Percentiles rank a stretch among this genome's conserved stretches.
Evolutionary conservation across 2,797 vertebrate species (phyloP).

Genomic region (Neosilurus mollespiculum): DNA sequence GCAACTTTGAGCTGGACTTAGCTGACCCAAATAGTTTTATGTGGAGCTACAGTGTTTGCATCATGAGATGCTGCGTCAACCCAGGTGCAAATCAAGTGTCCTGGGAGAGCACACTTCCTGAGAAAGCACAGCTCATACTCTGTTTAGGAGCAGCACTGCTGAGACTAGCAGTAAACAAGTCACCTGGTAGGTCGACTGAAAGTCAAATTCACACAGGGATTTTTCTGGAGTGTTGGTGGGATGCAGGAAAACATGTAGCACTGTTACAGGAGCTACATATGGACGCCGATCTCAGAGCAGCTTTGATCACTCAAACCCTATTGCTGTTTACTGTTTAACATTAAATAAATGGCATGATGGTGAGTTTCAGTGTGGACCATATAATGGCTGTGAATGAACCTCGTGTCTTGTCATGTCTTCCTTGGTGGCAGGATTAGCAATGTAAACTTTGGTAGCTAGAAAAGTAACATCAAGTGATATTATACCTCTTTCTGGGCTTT

Average conservation of each 20-base stretch:
- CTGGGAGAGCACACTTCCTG: constrained; percentile 19
- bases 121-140: constrained; percentile 41
- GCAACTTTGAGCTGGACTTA: background rate
- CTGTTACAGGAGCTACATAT: background rate
- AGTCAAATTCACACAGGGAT: constrained; percentile 62
- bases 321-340: background rate
- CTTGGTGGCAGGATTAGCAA: background rate
- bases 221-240: constrained; percentile 60
- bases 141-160: constrained; percentile 64
- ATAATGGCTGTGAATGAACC: background rate
- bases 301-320: background rate
- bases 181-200: constrained; percentile 64
- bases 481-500: background rate
- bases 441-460: background rate
- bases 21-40: constrained; percentile 30
- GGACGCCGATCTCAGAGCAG: background rate
- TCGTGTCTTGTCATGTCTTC: background rate
- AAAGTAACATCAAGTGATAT: background rate
- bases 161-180: constrained; percentile 64
- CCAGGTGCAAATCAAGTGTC: constrained; percentile 44
- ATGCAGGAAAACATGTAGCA: constrained; percentile 20
- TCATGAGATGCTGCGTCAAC: constrained; percentile 22
- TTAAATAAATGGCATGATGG: background rate
- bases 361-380: background rate
- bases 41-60: constrained; percentile 25